Percentiles rank a stretch among this genome's conserved stretches.
These are phyloP conservation scores for Borostomias antarcticus DNA, from an alignment of 2,797 vertebrate species.

Conservation along the genomic window DNA sequence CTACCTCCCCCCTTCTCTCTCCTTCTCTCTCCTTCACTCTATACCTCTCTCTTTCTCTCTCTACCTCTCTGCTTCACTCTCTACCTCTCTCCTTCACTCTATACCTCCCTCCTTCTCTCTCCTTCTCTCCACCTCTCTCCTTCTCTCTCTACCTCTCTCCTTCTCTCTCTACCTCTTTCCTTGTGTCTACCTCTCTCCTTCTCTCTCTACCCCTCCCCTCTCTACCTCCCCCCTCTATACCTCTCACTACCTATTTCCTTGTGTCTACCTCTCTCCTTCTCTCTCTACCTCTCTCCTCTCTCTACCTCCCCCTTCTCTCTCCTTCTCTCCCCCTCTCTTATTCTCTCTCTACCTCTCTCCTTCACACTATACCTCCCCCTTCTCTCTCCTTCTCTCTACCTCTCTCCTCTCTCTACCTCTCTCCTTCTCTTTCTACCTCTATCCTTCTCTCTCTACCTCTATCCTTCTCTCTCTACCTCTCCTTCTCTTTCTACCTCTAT, in stretches of 20 bases:
- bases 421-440: background rate
- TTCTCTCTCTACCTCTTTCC: conserved; percentile 32
- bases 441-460: background rate
- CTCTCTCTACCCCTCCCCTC: conserved; percentile 13
- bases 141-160: conserved; percentile 17
- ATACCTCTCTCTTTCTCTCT: background rate
- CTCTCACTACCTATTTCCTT: background rate
- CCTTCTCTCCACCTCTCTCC: conserved; percentile 5
- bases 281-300: conserved; percentile 22
- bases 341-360: background rate
- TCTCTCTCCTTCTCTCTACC: background rate
- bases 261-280: conserved; percentile 31
- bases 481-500: background rate
- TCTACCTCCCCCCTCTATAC: too few relatives aligned
- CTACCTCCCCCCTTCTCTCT: background rate
- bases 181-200: conserved; percentile 21
- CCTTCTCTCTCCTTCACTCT: background rate
- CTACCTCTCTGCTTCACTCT: background rate
- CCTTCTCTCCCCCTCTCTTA: background rate
- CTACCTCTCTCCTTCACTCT: conserved; percentile 33
- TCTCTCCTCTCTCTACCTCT: conserved; percentile 20
- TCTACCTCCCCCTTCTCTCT: conserved; percentile 14
- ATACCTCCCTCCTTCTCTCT: background rate
- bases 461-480: background rate
- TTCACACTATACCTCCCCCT: conserved; percentile 6